Conservation (phyloP, 2,113 vertebrate species). For the Microcebus tavaratra region DNA sequence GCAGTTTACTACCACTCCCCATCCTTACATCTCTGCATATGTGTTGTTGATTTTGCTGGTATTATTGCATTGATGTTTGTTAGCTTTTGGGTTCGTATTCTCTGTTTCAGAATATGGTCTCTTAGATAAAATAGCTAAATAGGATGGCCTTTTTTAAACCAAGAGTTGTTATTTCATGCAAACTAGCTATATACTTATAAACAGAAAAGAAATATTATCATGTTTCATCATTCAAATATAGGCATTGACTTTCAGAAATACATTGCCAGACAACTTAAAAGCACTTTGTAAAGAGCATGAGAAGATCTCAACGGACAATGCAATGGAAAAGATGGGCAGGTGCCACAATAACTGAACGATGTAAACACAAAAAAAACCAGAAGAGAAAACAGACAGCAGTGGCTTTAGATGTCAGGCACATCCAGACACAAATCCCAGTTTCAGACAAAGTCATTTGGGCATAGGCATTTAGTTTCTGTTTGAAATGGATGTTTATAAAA, state of each 20-base stretch:
- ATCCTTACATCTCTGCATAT: rapidly evolving
- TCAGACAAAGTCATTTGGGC: not conserved
- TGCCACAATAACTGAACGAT: not conserved
- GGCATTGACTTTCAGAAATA: not conserved
- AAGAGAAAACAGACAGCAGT: not conserved
- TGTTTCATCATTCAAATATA: not conserved
- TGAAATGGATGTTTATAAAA: constrained; percentile 37
- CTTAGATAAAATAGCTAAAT: not conserved
- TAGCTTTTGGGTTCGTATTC: not conserved
- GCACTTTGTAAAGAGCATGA: not conserved
- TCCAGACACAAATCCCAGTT: not conserved
- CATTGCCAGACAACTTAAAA: not conserved
- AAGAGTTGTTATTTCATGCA: not conserved
- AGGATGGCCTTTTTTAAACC: not conserved
- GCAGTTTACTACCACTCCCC: rapidly evolving
- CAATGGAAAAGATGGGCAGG: not conserved
- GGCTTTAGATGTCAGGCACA: not conserved
- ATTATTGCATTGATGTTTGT: rapidly evolving
- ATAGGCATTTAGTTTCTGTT: not conserved
- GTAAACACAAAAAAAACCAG: not conserved
- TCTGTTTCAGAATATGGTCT: not conserved
- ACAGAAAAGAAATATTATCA: not conserved
- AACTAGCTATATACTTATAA: not conserved
- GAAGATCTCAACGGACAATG: not conserved
- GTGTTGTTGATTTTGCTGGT: rapidly evolving